A percentile compares a stretch with the other conserved stretches of the same genome.
phyloP scores from a whole-genome alignment of 2,113 vertebrate species.

The Rhizomys pruinosus region DNA sequence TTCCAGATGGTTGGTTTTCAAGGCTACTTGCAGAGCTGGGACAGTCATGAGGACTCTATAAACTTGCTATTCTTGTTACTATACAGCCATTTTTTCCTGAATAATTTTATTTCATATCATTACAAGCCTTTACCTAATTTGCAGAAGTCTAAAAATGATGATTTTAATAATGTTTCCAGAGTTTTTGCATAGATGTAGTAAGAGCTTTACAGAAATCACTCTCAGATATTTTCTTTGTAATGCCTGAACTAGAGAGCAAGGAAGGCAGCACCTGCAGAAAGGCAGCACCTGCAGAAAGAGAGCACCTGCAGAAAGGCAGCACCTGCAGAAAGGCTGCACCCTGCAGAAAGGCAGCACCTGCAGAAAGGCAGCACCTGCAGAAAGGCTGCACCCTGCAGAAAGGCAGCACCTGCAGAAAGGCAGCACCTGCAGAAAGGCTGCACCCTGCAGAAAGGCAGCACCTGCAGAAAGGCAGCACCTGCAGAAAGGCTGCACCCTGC shows the following conservation, averaged over 20 bases:
- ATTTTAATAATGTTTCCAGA: not conserved
- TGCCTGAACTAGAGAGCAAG: not conserved
- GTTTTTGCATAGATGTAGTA: not conserved
- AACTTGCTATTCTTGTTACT: not conserved
- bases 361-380: too few relatives aligned
- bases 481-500: too few relatives aligned
- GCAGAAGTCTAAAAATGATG: not conserved
- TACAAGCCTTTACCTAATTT: slow-evolving; percentile 36
- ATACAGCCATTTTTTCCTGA: slow-evolving; percentile 23
- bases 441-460: too few relatives aligned
- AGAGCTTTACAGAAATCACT: not conserved
- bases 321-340: too few relatives aligned
- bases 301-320: too few relatives aligned
- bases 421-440: too few relatives aligned
- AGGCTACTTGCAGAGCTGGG: not conserved
- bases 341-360: too few relatives aligned
- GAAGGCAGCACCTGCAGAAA: not conserved
- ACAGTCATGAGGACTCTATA: not conserved
- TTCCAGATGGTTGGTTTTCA: not conserved
- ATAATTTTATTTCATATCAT: not conserved
- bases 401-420: too few relatives aligned
- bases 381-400: too few relatives aligned
- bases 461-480: too few relatives aligned
- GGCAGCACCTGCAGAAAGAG: too few relatives aligned
- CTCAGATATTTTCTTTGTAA: not conserved